Evolutionary conservation across 2,888 invertebrate species (phyloP), one percentile per base, ranked within the genome.

Genomic region (Dorcus parallelipipedus): DNA sequence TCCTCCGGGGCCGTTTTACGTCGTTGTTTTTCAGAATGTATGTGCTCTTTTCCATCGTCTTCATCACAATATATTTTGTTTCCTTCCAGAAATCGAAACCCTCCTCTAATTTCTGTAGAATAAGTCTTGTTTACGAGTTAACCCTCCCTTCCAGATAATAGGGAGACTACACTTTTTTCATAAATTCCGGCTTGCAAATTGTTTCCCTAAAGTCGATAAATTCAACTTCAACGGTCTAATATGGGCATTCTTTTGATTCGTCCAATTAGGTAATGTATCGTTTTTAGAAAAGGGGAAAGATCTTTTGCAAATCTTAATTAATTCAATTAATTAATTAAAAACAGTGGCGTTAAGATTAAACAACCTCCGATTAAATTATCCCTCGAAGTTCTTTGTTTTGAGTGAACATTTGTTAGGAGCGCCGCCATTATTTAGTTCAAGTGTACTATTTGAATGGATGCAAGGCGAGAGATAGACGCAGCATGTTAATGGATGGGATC

Each of bases 401-500:
- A 57, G 45, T 23, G 45, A 45, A 45, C 45, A 20, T 45, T 45
- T 33, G 26, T 33, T 33, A 33, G 26, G 26, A 33, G 20, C 14
- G 45, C 45, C 23, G 45, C 45, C 45, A 45, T 45, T 23, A 17
- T 17, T 9, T 23, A 23, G 45, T 20, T 20, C 23, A 20, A 23
- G 23, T 45, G 23, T 45, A 23, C 45, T 20, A 45, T 17, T 23
- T 20, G 20, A 38, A 14, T 57, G 59, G 57, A 59, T 57, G 62
- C 59, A 59, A 59, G 54, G 62, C 59, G 49, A 56, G 58, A 62
- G 62, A 62, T 62, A 62, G 60, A 62, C 58, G 62, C 60, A 53
- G 64, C 63, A 66, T 65, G 66, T 65, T 68, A 69, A 69, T 69
- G 66, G 68, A 69, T 69, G 68, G 65, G 62, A 60, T 61, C 60